Evolutionary conservation across 2,888 invertebrate species (phyloP).

Genomic region (Megastigmus dorsalis): DNA sequence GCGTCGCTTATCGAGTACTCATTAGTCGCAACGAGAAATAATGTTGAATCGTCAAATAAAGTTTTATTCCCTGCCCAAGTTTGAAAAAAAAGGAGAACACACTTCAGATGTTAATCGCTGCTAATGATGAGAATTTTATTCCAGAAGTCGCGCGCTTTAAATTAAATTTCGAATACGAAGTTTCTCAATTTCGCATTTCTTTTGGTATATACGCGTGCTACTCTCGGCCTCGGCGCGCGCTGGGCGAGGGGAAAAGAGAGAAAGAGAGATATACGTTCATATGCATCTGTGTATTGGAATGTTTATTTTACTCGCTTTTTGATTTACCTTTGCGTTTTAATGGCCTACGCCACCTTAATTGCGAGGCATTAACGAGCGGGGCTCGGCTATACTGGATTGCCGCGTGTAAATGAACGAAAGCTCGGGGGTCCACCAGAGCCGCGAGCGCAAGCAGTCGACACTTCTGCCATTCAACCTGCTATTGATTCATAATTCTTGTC

Average conservation of each 20-base stretch:
- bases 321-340: conserved; percentile 54
- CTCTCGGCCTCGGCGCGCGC: too few species aligned
- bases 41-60: conserved; percentile 7
- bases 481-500: conserved; percentile 48
- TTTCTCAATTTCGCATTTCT: conserved; percentile 46
- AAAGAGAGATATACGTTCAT: conserved; percentile 14
- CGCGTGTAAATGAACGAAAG: conserved; percentile 61
- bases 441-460: conserved; percentile 34
- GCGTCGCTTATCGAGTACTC: not conserved
- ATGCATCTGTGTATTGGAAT: conserved; percentile 49
- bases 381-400: conserved; percentile 58
- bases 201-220: too few species aligned
- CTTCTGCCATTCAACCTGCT: conserved; percentile 22
- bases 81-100: not conserved
- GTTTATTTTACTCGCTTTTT: conserved; percentile 50
- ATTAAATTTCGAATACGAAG: conserved; percentile 49
- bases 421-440: conserved; percentile 18
- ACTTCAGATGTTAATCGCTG: conserved; percentile 43
- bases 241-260: not conserved
- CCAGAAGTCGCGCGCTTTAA: conserved; percentile 34
- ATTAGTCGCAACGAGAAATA: not conserved
- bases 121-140: conserved; percentile 46
- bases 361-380: conserved; percentile 64
- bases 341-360: conserved; percentile 59
- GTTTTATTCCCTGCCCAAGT: conserved; percentile 6